Percentiles rank a stretch among this genome's conserved stretches.
Conservation (phyloP, 2,113 vertebrate genomes). For the Gnathonemus echidnorhynchus region DNA sequence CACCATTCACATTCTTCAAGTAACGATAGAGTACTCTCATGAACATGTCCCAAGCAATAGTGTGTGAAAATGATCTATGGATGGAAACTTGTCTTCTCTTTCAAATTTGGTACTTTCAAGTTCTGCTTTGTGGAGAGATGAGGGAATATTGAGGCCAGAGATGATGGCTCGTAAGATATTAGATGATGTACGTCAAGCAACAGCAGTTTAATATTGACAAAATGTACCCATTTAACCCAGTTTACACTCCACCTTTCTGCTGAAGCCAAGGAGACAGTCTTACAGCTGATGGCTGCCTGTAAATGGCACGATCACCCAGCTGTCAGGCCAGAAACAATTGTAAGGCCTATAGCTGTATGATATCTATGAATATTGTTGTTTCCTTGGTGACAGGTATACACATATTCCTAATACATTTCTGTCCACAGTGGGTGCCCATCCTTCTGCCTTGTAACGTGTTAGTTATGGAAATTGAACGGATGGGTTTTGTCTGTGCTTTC, state of each 20-base stretch:
- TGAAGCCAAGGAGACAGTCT: neutral
- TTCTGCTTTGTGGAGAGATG: neutral
- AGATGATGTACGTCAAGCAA: neutral
- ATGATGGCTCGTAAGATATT: neutral
- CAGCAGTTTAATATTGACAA: neutral
- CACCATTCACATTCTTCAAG: neutral
- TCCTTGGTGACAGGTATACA: neutral
- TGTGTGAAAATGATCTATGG: neutral
- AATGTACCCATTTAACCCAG: neutral
- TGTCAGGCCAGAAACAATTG: neutral
- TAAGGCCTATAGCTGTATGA: neutral
- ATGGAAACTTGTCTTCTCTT: neutral
- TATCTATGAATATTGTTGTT: neutral
- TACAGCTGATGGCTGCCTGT: neutral
- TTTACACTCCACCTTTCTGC: neutral
- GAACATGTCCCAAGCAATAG: neutral
- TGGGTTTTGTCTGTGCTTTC: neutral
- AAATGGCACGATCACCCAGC: neutral
- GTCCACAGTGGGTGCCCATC: neutral
- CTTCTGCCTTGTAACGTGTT: neutral
- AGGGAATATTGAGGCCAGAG: neutral
- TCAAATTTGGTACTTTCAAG: neutral
- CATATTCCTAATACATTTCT: neutral
- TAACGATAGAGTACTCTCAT: neutral
- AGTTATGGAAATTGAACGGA: neutral